Conservation (phyloP, 1,140 invertebrate species). For the Sycobia sp. region DNA sequence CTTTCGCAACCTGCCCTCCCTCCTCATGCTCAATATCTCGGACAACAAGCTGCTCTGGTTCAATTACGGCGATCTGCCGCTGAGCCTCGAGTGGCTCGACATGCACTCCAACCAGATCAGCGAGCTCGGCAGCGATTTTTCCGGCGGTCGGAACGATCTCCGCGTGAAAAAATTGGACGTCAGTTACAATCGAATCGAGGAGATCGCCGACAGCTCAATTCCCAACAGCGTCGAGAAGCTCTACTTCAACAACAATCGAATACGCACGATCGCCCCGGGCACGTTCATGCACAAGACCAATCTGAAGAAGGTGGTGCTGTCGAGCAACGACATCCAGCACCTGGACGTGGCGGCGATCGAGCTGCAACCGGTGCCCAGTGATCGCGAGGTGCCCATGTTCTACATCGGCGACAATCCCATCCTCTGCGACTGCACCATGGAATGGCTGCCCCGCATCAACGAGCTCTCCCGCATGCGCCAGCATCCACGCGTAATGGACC, state of each 20-base stretch:
- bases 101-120: constrained; percentile 86
- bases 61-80: constrained; percentile 85
- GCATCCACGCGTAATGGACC: constrained; percentile 87
- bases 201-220: constrained; percentile 70
- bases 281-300: constrained; percentile 74
- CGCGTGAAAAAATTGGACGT: constrained; percentile 77
- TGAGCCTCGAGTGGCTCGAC: constrained; percentile 85
- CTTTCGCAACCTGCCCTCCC: constrained; percentile 79
- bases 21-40: constrained; percentile 89
- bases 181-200: constrained; percentile 74
- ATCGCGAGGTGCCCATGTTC: constrained; percentile 74
- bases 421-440: constrained; percentile 83
- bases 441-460: constrained; percentile 82
- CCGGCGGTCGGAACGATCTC: constrained; percentile 60
- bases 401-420: constrained; percentile 83
- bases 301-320: constrained; percentile 76
- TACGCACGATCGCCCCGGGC: constrained; percentile 70
- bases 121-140: constrained; percentile 78
- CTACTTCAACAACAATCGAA: constrained; percentile 78
- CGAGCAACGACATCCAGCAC: constrained; percentile 75
- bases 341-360: constrained; percentile 75
- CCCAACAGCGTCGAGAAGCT: constrained; percentile 77
- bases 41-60: constrained; percentile 90
- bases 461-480: constrained; percentile 73
- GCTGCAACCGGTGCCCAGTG: constrained; percentile 68